Evolutionary conservation across 2,797 vertebrate genomes (phyloP).

Genomic region (Merluccius polli): DNA sequence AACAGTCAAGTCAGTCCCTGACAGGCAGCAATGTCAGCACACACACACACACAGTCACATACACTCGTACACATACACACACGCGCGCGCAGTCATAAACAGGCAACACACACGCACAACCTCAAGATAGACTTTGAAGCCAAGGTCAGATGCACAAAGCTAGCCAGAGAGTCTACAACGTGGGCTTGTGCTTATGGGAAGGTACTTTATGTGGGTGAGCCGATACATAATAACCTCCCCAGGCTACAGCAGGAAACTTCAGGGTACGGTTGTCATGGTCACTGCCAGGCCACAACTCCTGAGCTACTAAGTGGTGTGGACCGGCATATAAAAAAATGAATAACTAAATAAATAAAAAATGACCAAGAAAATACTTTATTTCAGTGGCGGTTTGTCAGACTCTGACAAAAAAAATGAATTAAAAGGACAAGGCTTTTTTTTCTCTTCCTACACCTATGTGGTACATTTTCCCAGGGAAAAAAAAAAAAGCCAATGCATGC

Average conservation of each 20-base stretch:
- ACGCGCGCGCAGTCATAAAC: slow-evolving; percentile 7
- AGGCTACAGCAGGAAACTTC: slow-evolving; percentile 31
- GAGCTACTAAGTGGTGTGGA: slow-evolving; percentile 27
- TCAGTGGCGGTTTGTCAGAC: no score
- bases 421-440: not conserved
- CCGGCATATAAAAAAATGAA: not conserved
- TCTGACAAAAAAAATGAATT: not conserved
- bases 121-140: slow-evolving; percentile 18
- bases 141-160: slow-evolving; percentile 50
- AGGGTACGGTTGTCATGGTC: slow-evolving; percentile 31
- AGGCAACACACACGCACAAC: not conserved
- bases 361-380: not conserved
- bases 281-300: slow-evolving; percentile 24
- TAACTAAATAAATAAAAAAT: not conserved
- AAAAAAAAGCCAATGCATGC: not conserved
- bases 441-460: not conserved
- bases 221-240: slow-evolving; percentile 31
- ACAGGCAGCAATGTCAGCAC: slow-evolving; percentile 54
- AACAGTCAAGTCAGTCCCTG: slow-evolving; percentile 53
- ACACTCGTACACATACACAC: slow-evolving; percentile 5
- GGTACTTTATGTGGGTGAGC: slow-evolving; percentile 34
- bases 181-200: slow-evolving; percentile 2
- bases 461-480: not conserved
- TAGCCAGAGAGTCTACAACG: not conserved
- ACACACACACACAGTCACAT: slow-evolving; percentile 13